Evolutionary conservation across 2,113 vertebrate genomes (phyloP), one percentile per base, ranked within the genome.

Genomic region (Ornithorhynchus anatinus): DNA sequence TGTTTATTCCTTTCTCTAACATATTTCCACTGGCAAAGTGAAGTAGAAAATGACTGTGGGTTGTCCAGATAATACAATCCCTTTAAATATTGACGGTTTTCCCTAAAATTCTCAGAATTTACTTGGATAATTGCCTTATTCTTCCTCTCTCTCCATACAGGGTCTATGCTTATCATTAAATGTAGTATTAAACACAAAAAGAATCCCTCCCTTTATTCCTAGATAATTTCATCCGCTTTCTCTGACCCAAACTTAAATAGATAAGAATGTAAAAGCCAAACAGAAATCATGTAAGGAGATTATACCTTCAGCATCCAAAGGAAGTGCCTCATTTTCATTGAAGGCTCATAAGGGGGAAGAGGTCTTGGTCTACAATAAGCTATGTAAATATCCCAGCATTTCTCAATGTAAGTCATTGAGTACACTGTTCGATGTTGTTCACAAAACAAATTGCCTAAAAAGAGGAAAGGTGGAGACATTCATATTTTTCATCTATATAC

Each of bases 241-340:
- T 32, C 48, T n/a, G 12, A 39, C 52, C 50, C 29, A 60, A 67
- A 51, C 14, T 4, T 14, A 69, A 81, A 71, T 10, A 25, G 64
- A 8, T 7, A 1, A 22, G 5, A 8, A 51, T 12, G 35, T 9
- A 60, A 38, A 68, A 13, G 12, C 14, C 29, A 0, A 2, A 19
- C n/a, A n/a, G 15, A 29, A 13, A 3, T 1, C 3, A 39, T 8
- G 13, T 1, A 40, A 12, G 35, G 12, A 35, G 19, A n/a, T n/a
- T n/a, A 84, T 88, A 98, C 96, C 23, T 92, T 92, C 53, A 96
- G 72, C 92, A 97, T 94, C 95, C 94, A 96, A 73, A 99, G 84
- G 69, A 99, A 94, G 19, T 96, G 84, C 36, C 92, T 90, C 86
- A 80, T 92, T 63, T 85, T 97, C 94, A 98, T 89, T 2, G 84